Evolutionary conservation across 2,113 vertebrate genomes (phyloP).

Genomic region (Dendropsophus ebraccatus): DNA sequence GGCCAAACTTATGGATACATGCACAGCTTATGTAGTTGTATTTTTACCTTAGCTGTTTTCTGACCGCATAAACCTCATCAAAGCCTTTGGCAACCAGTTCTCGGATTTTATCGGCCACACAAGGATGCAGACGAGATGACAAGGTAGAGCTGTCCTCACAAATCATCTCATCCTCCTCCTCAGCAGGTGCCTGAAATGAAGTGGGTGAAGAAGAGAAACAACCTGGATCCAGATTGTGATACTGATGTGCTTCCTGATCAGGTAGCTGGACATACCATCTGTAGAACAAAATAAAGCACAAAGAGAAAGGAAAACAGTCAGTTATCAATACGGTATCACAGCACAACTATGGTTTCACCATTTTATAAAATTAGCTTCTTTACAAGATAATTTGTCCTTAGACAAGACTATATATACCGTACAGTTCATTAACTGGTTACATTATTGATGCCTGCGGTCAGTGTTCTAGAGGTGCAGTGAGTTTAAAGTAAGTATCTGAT

Average conservation of each 20-base stretch:
- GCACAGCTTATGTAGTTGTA: too few relatives aligned
- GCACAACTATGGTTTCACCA: background rate
- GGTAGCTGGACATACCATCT: constrained; percentile 88
- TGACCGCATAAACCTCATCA: constrained; percentile 83
- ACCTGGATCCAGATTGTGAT: constrained; percentile 77
- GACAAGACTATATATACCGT: too few relatives aligned
- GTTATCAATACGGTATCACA: background rate
- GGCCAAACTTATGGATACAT: too few relatives aligned
- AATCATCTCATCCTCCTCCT: constrained; percentile 74
- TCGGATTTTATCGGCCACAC: constrained; percentile 82
- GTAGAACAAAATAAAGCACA: constrained; percentile 61
- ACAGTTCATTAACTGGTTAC: too few relatives aligned
- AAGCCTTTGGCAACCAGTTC: constrained; percentile 81
- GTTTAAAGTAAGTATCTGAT: too few relatives aligned
- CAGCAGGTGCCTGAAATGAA: constrained; percentile 68
- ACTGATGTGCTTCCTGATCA: constrained; percentile 84
- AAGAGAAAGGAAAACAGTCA: background rate
- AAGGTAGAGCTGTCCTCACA: constrained; percentile 73
- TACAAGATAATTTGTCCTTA: too few relatives aligned
- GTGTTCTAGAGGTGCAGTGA: too few relatives aligned
- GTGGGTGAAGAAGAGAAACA: constrained; percentile 72
- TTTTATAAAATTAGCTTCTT: too few relatives aligned
- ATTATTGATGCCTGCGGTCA: too few relatives aligned
- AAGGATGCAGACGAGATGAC: constrained; percentile 83
- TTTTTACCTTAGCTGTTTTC: constrained; percentile 85